Base-by-base conservation (phyloP, 2,113 vertebrate genomes). In the Acanthisitta chloris region DNA sequence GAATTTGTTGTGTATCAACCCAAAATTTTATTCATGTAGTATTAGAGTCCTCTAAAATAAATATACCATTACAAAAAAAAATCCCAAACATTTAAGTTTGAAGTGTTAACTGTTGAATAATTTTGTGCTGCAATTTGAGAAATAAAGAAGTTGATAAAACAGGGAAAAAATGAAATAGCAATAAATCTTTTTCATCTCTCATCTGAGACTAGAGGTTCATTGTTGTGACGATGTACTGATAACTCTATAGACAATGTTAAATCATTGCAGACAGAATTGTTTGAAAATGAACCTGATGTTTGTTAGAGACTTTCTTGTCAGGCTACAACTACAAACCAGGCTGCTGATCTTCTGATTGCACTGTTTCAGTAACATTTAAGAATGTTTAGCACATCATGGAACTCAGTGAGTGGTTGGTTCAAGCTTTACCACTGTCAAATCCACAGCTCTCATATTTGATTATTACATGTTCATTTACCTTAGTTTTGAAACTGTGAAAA, bases 41-140 rank as follows among this genome's bases (percentile, higher is more conserved):
- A 71, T 10, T 4, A 65, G 28, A 59, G 8, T 46, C 3, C 17
- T 64, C 11, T 67, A 17, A 58, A 88, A 72, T 14, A 77, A 3
- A 71, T 36, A 10, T 65, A 14, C 6, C 14, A 14, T 51, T 49
- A 33, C 3, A 7, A 54, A 26, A 11, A 52, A 79, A 69, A 42
- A 0, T 0, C 24, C 2, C 11, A 10, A 79, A 31, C 8, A 34
- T 36, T 46, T 18, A 42, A 1, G 1, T 57, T 66, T 49, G 14
- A 81, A 79, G 85, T 2, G 5, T 48, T 71, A 79, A 5, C 19
- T n/a, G 14, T 34, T 65, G 51, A 90, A 65, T 64, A 91, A 49
- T 15, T 64, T 4, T 26, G 2, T 46, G 2, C 5, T 72, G 29
- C 13, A 55, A 43, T 59, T 34, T 80, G 43, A 48, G 45, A 91